A percentile compares a stretch with the other conserved stretches of the same genome.
These are phyloP conservation scores for Brachyopa scutellaris DNA, from an alignment of 2,888 invertebrate species.

Conservation along the genomic window DNA sequence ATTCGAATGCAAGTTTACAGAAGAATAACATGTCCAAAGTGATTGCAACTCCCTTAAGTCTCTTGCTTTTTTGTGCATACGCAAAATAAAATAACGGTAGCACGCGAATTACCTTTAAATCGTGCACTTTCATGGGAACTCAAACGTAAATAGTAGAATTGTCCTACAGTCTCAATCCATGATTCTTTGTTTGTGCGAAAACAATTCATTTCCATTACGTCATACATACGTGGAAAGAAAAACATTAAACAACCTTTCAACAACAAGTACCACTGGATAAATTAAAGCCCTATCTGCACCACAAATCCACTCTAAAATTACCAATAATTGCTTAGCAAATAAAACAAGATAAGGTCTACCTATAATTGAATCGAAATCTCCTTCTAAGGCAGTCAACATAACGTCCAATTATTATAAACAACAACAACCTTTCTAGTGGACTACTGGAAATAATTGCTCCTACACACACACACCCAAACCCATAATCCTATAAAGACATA, in stretches of 20 bases:
- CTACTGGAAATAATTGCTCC: slow-evolving; percentile 39
- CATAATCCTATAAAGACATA: no score
- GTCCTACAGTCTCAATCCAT: background rate
- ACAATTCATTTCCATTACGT: background rate
- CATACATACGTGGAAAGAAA: slow-evolving; percentile 5
- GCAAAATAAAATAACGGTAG: no score
- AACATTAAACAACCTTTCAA: background rate
- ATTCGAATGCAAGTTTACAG: no score
- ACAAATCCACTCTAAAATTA: slow-evolving; percentile 19
- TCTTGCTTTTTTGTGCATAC: no score
- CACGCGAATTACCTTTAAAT: no score
- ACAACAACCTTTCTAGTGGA: slow-evolving; percentile 17
- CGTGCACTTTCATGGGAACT: no score
- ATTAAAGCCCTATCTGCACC: slow-evolving; percentile 9
- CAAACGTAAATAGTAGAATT: no score
- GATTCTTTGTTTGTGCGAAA: background rate
- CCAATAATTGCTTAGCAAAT: slow-evolving; percentile 25
- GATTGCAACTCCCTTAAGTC: no score
- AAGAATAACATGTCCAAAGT: no score
- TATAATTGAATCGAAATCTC: slow-evolving; percentile 13
- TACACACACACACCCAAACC: background rate
- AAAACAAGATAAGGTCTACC: slow-evolving; percentile 8
- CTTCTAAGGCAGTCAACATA: slow-evolving; percentile 25
- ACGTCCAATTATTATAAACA: slow-evolving; percentile 37
- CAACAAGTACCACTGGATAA: slow-evolving; percentile 3